Evolutionary conservation across 2,113 vertebrate species (phyloP).

Genomic region (Speoplatyrhinus poulsoni): DNA sequence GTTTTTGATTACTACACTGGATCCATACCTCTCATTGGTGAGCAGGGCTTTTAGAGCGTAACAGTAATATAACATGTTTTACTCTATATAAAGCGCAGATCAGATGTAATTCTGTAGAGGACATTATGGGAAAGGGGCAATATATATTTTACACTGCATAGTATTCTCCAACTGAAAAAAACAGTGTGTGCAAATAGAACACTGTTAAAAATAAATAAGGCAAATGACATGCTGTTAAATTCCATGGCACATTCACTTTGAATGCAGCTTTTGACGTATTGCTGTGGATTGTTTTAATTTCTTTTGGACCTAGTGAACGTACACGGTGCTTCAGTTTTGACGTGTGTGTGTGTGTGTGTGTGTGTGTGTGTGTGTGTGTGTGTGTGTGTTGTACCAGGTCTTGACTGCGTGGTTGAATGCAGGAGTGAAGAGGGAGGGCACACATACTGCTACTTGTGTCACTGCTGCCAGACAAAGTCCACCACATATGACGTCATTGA

Average conservation of each 20-base stretch:
- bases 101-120: background rate
- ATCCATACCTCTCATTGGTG: conserved; percentile 57
- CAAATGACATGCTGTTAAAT: too few relatives aligned
- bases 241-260: too few relatives aligned
- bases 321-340: background rate
- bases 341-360: conserved; percentile 5
- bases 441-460: conserved; percentile 62
- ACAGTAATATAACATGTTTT: background rate
- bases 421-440: conserved; percentile 43
- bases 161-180: too few relatives aligned
- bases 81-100: too few relatives aligned
- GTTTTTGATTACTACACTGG: conserved; percentile 37
- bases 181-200: too few relatives aligned
- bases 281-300: background rate
- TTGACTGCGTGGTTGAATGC: conserved; percentile 57
- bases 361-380: conserved; percentile 13
- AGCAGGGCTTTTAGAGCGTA: conserved; percentile 18
- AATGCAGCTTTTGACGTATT: background rate
- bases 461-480: conserved; percentile 61
- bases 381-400: conserved; percentile 54
- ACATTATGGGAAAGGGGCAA: background rate
- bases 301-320: background rate
- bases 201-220: too few relatives aligned
- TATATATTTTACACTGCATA: too few relatives aligned
- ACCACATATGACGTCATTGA: conserved; percentile 44